phyloP scores from a whole-genome alignment of 2,888 invertebrate genomes.

The Romanomermis culicivorax region DNA sequence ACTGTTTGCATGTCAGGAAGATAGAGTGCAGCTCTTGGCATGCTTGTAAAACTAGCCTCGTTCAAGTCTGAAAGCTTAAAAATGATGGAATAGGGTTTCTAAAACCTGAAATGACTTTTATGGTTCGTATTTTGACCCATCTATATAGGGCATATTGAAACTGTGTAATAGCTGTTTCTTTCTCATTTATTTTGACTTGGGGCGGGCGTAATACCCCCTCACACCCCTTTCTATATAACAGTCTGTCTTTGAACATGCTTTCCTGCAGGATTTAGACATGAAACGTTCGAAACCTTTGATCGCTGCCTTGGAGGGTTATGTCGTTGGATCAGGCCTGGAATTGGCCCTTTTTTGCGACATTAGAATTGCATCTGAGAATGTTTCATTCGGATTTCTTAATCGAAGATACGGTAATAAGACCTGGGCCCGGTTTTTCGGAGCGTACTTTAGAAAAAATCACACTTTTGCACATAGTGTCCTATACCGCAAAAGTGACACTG shows the following conservation, averaged over 20 bases:
- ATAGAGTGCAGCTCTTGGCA: too few relatives aligned
- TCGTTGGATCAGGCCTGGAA: conserved; percentile 72
- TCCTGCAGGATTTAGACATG: conserved; percentile 44
- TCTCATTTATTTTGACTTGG: not conserved
- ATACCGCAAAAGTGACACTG: too few relatives aligned
- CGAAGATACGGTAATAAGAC: conserved; percentile 53
- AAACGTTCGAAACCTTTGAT: conserved; percentile 61
- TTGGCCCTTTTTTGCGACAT: conserved; percentile 74
- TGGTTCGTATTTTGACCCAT: not conserved
- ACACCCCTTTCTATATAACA: not conserved
- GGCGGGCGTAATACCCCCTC: too few relatives aligned
- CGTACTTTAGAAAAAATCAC: too few relatives aligned
- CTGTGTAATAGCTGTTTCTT: too few relatives aligned
- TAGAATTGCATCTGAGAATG: conserved; percentile 61
- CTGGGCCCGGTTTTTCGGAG: too few relatives aligned
- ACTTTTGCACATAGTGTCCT: too few relatives aligned
- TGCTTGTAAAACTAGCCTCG: too few relatives aligned
- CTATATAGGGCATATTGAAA: not conserved
- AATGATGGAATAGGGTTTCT: too few relatives aligned
- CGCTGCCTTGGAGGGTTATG: conserved; percentile 69
- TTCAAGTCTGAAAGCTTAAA: too few relatives aligned
- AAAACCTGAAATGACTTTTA: too few relatives aligned
- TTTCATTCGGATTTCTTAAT: conserved; percentile 62
- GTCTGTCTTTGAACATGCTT: not conserved
- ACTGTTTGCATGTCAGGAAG: too few relatives aligned